Evolutionary conservation across 2,113 vertebrate species (phyloP).

Genomic region (Clinocottus analis): DNA sequence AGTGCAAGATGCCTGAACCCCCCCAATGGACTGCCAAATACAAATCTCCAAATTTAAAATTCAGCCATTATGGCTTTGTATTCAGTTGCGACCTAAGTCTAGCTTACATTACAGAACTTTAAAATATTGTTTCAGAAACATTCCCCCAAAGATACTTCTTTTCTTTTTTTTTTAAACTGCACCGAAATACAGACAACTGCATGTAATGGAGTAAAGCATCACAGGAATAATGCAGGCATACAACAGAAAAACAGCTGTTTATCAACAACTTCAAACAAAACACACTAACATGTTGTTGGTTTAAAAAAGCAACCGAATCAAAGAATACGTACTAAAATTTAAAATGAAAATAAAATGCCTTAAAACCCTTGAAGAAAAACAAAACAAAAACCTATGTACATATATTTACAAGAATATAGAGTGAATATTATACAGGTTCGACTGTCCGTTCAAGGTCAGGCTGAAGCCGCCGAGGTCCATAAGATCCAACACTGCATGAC

Average conservation of each 20-base stretch:
- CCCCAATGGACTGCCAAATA: slow-evolving; percentile 58
- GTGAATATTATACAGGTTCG: slow-evolving; percentile 72
- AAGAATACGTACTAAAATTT: slow-evolving; percentile 73
- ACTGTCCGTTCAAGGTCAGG: slow-evolving; percentile 65
- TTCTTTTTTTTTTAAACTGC: slow-evolving; percentile 60
- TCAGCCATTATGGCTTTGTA: slow-evolving; percentile 79
- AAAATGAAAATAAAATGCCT: slow-evolving; percentile 68
- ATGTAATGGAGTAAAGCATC: slow-evolving; percentile 79
- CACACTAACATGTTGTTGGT: slow-evolving; percentile 60
- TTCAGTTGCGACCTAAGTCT: slow-evolving; percentile 69
- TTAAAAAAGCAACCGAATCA: slow-evolving; percentile 71
- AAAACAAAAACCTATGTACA: slow-evolving; percentile 74
- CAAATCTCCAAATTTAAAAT: slow-evolving; percentile 72
- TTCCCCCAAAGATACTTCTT: slow-evolving; percentile 51
- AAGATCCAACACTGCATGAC: slow-evolving; percentile 71
- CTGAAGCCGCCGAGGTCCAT: slow-evolving; percentile 66
- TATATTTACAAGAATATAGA: slow-evolving; percentile 75
- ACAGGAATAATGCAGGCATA: slow-evolving; percentile 78
- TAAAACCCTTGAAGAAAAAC: slow-evolving; percentile 74
- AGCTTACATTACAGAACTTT: slow-evolving; percentile 67
- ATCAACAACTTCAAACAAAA: slow-evolving; percentile 74
- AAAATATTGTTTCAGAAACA: slow-evolving; percentile 73
- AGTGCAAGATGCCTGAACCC: slow-evolving; percentile 74
- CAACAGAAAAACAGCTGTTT: slow-evolving; percentile 65
- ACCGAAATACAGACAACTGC: slow-evolving; percentile 77